Evolutionary conservation across 1,140 invertebrate genomes (phyloP), one percentile per base, ranked within the genome.

Genomic region (Phortica variegata): DNA sequence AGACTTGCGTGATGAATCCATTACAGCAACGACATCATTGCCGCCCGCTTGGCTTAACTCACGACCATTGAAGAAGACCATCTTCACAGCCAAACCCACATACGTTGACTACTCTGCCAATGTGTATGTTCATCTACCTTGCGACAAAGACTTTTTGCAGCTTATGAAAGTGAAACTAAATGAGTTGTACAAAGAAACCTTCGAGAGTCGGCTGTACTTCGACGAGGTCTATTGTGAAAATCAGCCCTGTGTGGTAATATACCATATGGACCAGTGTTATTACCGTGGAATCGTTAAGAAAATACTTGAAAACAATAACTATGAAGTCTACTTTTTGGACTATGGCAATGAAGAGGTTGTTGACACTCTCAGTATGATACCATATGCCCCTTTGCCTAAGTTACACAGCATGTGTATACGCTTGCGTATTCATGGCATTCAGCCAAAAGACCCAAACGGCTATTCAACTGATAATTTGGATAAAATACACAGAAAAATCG

Each of bases 181-280:
- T 6, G 71, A 77, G 23, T 71, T 73, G 3, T 62, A 85, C n/a
- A 66, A 79, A n/a, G 62, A 77, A 3, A 62, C 77, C 43, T 85
- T 80, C 56, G 57, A 75, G 36, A 65, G 78, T 12, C 62, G 51
- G 69, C 78, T 20, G 69, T 79, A 52, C 53, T 68, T 9, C 68
- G 71, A 45, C 84, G 82, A 84, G 52, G 59, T 36, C 47, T 52
- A 53, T 44, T 10, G 54, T 54, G 15, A 61, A 31, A 10, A 54
- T 9, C 82, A 88, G 45, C 75, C 83, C 0, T 88, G 87, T 52
- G 74, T 87, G 12, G 85, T 80, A 1, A 75, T 78, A 38, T 89
- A 80, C 69, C 80, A 81, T 54, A 12, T 78, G 4, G 82, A 89
- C 60, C 75, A 80, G 3, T 74, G 76, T 9, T 86, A 85, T 77